These are phyloP conservation scores for Ptilonorhynchus violaceus DNA, from an alignment of 2,113 vertebrate genomes.

Conservation along the genomic window DNA sequence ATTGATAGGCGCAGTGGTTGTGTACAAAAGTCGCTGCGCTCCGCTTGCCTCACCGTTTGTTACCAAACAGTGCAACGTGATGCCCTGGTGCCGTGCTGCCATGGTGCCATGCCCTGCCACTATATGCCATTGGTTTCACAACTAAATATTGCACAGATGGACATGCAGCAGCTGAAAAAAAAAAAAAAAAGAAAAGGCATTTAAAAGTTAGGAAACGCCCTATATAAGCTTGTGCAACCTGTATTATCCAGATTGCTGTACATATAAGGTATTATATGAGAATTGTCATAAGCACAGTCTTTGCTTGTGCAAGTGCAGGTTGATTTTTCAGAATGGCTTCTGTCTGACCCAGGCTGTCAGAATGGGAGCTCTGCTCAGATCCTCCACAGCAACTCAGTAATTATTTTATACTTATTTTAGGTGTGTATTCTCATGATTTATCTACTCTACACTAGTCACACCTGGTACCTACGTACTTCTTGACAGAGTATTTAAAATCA, in stretches of 20 bases:
- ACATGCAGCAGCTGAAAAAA: background rate
- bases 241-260: background rate
- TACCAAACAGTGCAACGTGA: background rate
- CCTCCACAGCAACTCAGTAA: background rate
- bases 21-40: background rate
- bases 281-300: background rate
- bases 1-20: accelerated
- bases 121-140: background rate
- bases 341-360: background rate
- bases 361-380: background rate
- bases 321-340: background rate
- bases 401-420: background rate
- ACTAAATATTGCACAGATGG: background rate
- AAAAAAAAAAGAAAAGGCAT: background rate
- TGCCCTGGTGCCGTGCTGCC: background rate
- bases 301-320: background rate
- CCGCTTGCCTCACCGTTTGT: accelerated
- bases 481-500: background rate
- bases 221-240: background rate
- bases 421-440: background rate
- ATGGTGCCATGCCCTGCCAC: background rate
- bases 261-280: background rate
- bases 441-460: background rate
- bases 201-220: background rate
- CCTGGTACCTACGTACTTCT: background rate